phyloP scores from a whole-genome alignment of 2,888 invertebrate genomes.

The Beris morrisii region DNA sequence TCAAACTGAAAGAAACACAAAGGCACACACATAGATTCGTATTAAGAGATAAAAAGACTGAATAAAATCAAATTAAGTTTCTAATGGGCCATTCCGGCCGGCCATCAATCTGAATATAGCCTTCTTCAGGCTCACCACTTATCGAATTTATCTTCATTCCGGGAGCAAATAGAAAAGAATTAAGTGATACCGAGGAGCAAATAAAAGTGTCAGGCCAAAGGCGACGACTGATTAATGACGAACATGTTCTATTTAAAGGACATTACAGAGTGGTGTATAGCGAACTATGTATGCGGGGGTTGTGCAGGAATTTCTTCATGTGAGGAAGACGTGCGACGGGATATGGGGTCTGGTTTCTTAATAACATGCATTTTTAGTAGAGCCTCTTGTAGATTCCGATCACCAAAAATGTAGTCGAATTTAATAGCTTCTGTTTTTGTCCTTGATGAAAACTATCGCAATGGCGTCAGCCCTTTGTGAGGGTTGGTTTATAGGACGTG shows the following conservation, averaged over 20 bases:
- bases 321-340: no score
- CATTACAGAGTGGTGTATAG: neutral
- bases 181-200: slow-evolving; percentile 37
- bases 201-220: slow-evolving; percentile 39
- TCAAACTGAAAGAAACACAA: slow-evolving; percentile 2
- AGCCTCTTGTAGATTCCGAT: no score
- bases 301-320: no score
- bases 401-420: no score
- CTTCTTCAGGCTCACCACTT: slow-evolving; percentile 15
- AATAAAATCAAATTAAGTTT: slow-evolving; percentile 40
- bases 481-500: no score
- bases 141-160: slow-evolving; percentile 34
- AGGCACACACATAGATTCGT: slow-evolving; percentile 14
- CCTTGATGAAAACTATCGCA: no score
- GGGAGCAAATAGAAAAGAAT: slow-evolving; percentile 33
- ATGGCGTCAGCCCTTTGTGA: no score
- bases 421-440: no score
- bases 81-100: slow-evolving; percentile 36
- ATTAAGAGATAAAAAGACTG: slow-evolving; percentile 12
- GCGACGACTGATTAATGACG: slow-evolving; percentile 37
- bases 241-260: slow-evolving; percentile 21
- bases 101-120: slow-evolving; percentile 38
- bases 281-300: neutral
- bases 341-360: no score
- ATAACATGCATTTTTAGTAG: no score